These are phyloP conservation scores for Drosophila setosimentum DNA, from an alignment of 2,888 invertebrate genomes.

Conservation along the genomic window DNA sequence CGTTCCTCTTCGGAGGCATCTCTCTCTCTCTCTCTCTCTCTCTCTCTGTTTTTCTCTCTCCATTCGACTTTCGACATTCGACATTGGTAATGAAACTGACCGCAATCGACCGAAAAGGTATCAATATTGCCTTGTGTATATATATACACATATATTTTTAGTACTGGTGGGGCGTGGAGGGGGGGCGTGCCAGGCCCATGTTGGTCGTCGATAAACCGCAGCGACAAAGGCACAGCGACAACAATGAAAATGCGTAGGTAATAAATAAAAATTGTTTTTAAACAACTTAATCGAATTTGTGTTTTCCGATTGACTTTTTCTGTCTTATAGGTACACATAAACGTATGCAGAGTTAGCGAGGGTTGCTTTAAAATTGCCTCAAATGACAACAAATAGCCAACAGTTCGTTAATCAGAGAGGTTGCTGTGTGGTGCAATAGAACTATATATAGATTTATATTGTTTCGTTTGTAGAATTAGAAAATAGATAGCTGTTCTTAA, in stretches of 20 bases:
- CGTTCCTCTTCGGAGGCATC: conserved; percentile 18
- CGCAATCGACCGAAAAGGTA: conserved; percentile 15
- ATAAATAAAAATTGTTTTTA: conserved; percentile 79
- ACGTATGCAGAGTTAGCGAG: conserved; percentile 22
- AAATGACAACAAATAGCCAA: neutral
- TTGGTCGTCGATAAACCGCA: conserved; percentile 50
- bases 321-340: conserved; percentile 13
- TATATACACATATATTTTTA: neutral
- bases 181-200: conserved; percentile 37
- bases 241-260: conserved; percentile 63
- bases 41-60: too few species aligned
- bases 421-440: neutral
- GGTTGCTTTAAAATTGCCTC: neutral
- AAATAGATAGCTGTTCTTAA: neutral
- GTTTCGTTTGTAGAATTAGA: neutral
- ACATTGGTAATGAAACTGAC: conserved; percentile 20
- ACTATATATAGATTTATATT: neutral
- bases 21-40: neutral
- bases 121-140: conserved; percentile 5
- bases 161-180: neutral
- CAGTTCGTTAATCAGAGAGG: neutral
- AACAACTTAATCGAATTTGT: conserved; percentile 80
- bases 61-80: conserved; percentile 6
- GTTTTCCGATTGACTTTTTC: conserved; percentile 70
- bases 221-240: conserved; percentile 55